These are phyloP conservation scores for Falco berigora DNA, from an alignment of 2,797 vertebrate genomes.

Conservation along the genomic window DNA sequence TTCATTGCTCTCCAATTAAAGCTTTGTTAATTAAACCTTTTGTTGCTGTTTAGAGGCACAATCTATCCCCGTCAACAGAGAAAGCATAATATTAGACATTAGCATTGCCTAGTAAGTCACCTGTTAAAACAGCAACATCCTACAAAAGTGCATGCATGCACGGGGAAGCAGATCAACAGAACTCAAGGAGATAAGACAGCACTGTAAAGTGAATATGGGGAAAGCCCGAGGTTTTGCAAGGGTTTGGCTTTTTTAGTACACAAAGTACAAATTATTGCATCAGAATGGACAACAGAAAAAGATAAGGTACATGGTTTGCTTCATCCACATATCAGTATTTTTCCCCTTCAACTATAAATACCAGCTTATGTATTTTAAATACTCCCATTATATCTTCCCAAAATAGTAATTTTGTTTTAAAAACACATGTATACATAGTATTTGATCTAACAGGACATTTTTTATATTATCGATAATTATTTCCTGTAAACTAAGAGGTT, in stretches of 20 bases:
- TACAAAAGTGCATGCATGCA: not conserved
- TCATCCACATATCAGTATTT: not conserved
- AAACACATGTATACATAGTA: not conserved
- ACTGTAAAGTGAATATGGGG: not conserved
- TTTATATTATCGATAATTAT: not conserved
- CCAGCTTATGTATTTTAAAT: not conserved
- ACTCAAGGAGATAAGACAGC: not conserved
- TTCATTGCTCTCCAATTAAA: conserved; percentile 25
- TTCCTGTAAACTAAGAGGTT: not conserved
- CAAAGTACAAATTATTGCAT: not conserved
- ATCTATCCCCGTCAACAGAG: not conserved
- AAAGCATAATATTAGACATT: not conserved
- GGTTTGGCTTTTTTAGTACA: not conserved
- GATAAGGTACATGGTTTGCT: not conserved
- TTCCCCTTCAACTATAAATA: not conserved
- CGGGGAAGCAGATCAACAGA: not conserved
- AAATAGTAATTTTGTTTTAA: not conserved
- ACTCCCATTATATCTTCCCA: not conserved
- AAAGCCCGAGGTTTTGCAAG: not conserved
- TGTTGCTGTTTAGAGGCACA: not conserved
- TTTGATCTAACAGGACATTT: not conserved
- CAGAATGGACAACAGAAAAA: not conserved
- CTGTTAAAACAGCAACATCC: not conserved
- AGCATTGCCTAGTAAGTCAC: not conserved
- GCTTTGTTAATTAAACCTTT: not conserved